These are phyloP conservation scores for Gymnothorax javanicus DNA, from an alignment of 2,797 vertebrate species.

Conservation along the genomic window DNA sequence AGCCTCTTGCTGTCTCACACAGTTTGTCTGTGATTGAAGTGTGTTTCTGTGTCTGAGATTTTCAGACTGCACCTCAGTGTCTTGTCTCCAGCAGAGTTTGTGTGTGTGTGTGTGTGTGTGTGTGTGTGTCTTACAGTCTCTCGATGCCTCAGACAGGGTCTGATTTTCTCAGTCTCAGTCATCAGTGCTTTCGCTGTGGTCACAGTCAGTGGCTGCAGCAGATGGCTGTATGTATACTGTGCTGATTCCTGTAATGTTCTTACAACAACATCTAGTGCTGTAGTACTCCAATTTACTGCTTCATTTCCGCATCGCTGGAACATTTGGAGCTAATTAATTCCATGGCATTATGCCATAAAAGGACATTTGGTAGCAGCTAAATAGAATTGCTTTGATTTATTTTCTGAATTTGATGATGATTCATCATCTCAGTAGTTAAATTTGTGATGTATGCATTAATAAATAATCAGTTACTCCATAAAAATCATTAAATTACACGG, in stretches of 20 bases:
- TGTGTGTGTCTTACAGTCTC: no score
- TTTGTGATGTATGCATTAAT: neutral
- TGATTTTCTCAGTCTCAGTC: no score
- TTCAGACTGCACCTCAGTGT: no score
- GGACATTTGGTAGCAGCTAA: neutral
- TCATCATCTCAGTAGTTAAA: slow-evolving; percentile 8
- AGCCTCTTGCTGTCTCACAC: no score
- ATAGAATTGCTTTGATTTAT: slow-evolving; percentile 1
- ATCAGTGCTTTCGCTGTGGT: no score
- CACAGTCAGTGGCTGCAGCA: neutral
- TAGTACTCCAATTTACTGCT: neutral
- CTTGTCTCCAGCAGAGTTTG: no score
- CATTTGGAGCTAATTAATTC: slow-evolving; percentile 25
- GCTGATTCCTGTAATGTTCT: neutral
- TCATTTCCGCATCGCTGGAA: neutral
- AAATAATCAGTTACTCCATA: neutral
- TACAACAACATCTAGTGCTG: neutral
- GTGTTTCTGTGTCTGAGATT: no score
- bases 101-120: no score
- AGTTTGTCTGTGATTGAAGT: no score
- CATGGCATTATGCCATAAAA: neutral
- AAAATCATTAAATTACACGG: neutral
- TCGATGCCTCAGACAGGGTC: no score
- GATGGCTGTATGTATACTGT: slow-evolving; percentile 20
- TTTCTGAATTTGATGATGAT: neutral